Evolutionary conservation across 2,113 vertebrate species (phyloP).

Genomic region (Nesoenas mayeri): DNA sequence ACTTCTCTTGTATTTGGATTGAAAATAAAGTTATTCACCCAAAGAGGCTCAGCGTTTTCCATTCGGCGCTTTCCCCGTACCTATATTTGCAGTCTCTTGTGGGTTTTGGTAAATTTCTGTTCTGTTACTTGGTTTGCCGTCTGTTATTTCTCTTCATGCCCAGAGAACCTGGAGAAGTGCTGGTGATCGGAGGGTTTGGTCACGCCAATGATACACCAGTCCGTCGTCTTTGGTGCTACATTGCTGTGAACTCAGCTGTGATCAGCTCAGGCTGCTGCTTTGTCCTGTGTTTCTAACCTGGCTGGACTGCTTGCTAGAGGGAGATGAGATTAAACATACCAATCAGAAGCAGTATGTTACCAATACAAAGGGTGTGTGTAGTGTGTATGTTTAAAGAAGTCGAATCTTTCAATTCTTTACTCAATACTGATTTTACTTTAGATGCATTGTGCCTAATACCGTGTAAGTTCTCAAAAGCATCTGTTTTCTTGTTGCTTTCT

Average conservation of each 20-base stretch:
- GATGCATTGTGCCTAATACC: background rate
- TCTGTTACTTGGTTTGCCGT: background rate
- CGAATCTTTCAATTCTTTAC: background rate
- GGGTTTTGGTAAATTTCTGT: background rate
- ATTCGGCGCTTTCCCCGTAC: background rate
- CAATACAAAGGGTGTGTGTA: background rate
- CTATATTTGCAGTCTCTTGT: background rate
- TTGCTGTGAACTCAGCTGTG: background rate
- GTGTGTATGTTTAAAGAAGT: background rate
- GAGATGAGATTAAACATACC: background rate
- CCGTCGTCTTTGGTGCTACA: background rate
- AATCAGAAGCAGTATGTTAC: background rate
- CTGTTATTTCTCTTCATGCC: background rate
- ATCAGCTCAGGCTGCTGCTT: background rate
- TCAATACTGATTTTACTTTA: background rate
- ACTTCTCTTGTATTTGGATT: background rate
- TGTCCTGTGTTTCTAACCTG: background rate
- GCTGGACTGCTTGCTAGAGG: background rate
- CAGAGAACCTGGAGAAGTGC: background rate
- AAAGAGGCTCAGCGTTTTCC: background rate
- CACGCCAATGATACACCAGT: background rate
- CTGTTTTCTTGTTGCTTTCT: constrained; percentile 28
- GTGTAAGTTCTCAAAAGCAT: background rate
- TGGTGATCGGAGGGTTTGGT: background rate
- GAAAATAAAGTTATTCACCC: background rate